A percentile compares a stretch with the other conserved stretches of the same genome.
Evolutionary conservation across 1,140 invertebrate genomes (phyloP).

Genomic region (Atopsyche davidsoni): DNA sequence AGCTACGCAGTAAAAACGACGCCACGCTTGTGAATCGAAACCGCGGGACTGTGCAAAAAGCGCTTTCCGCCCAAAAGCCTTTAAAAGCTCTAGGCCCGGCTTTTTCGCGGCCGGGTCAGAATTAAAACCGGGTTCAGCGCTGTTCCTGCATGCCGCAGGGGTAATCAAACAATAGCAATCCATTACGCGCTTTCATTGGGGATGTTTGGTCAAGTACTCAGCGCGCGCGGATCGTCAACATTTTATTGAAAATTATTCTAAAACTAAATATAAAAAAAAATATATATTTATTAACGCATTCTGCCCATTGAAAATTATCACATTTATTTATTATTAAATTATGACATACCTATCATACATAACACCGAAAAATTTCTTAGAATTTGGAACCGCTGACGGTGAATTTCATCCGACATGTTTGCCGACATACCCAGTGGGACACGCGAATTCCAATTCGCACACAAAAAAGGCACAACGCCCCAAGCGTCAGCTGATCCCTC

Average conservation of each 20-base stretch:
- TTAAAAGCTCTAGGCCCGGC: background rate
- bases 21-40: no score
- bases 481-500: constrained; percentile 8
- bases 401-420: constrained; percentile 19
- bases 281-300: no score
- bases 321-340: no score
- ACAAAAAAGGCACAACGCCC: constrained; percentile 1
- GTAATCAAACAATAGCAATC: constrained; percentile 26
- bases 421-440: constrained; percentile 1
- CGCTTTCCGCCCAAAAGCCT: background rate
- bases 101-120: background rate
- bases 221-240: background rate
- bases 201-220: constrained; percentile 18
- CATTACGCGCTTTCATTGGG: constrained; percentile 27
- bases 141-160: background rate
- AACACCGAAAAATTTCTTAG: no score
- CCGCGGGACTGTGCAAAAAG: no score
- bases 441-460: background rate
- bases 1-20: no score
- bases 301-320: no score
- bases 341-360: no score
- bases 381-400: no score
- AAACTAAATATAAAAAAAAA: no score
- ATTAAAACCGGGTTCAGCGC: constrained; percentile 8
- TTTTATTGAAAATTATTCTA: no score